phyloP scores from a whole-genome alignment of 2,113 vertebrate species.

The Bostrychus sinensis region DNA sequence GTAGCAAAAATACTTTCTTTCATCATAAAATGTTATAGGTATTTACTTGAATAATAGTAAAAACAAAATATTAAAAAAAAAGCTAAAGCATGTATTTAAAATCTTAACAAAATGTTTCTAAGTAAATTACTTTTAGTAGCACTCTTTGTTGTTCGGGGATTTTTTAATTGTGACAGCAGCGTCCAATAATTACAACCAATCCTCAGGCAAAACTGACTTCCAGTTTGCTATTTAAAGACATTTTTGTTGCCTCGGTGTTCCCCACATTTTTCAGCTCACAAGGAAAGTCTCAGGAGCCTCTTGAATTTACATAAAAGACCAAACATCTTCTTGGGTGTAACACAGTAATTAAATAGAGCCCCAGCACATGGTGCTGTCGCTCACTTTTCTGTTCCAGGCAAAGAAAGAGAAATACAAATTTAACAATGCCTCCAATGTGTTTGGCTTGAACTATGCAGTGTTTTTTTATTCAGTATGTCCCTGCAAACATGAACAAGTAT shows the following conservation, averaged over 20 bases:
- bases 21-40: no score
- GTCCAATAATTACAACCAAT: slow-evolving; percentile 30
- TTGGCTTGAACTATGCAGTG: slow-evolving; percentile 12
- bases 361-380: slow-evolving; percentile 24
- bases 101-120: no score
- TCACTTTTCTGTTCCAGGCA: slow-evolving; percentile 11
- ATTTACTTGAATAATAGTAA: no score
- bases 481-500: neutral
- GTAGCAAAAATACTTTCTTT: no score
- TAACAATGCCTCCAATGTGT: slow-evolving; percentile 10
- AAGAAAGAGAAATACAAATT: slow-evolving; percentile 10
- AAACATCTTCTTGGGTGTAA: slow-evolving; percentile 26
- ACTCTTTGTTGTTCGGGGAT: neutral
- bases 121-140: neutral
- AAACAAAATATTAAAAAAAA: no score
- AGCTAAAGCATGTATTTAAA: no score
- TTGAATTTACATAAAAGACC: slow-evolving; percentile 48
- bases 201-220: slow-evolving; percentile 33
- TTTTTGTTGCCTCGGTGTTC: slow-evolving; percentile 27
- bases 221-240: slow-evolving; percentile 53
- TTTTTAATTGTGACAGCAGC: slow-evolving; percentile 21
- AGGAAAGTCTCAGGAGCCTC: slow-evolving; percentile 44
- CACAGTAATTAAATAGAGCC: slow-evolving; percentile 47
- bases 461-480: slow-evolving; percentile 9
- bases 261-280: slow-evolving; percentile 50